Conservation (phyloP, 1,140 invertebrate genomes). For the Brachionus rubens region DNA sequence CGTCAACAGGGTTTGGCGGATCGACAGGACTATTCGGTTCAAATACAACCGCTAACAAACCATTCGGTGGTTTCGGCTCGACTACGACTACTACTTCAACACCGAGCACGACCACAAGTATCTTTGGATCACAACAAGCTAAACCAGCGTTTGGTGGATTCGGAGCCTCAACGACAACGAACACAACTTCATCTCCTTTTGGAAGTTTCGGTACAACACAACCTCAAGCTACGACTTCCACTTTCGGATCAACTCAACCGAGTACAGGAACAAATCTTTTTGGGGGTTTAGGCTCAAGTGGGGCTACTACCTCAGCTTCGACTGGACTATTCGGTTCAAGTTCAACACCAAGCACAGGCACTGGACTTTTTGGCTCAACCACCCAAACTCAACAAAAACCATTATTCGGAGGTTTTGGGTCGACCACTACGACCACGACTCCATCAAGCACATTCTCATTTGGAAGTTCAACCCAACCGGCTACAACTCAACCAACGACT, state of each 20-base stretch:
- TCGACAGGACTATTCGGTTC: constrained; percentile 47
- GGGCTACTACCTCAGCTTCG: no score
- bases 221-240: constrained; percentile 48
- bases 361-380: constrained; percentile 21
- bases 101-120: background rate
- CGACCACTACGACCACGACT: background rate
- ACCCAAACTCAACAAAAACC: background rate
- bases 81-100: constrained; percentile 45
- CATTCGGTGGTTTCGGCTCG: constrained; percentile 47
- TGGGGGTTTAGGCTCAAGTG: no score
- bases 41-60: background rate
- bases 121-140: constrained; percentile 25
- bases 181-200: constrained; percentile 46
- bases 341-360: background rate
- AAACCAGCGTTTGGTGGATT: constrained; percentile 52
- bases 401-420: constrained; percentile 35
- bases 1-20: constrained; percentile 50
- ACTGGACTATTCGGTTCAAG: no score
- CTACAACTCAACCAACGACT: constrained; percentile 46
- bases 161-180: constrained; percentile 49
- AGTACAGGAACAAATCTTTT: no score
- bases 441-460: background rate
- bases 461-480: constrained; percentile 48
- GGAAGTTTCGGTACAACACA: constrained; percentile 49
- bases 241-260: constrained; percentile 47